Evolutionary conservation across 2,888 invertebrate genomes (phyloP).

Genomic region (Temnothorax ravouxi): DNA sequence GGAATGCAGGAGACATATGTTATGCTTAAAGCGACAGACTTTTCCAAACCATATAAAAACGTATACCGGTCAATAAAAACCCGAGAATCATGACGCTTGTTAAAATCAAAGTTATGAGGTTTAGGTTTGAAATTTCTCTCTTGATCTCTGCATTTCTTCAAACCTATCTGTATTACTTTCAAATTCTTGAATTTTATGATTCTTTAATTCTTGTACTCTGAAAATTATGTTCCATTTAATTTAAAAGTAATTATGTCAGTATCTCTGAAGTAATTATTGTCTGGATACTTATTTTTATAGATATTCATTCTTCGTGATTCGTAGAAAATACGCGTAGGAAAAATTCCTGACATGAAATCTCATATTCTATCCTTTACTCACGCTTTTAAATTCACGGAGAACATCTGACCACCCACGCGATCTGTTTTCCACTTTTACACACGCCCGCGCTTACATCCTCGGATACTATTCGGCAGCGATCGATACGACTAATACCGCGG

Average conservation of each 20-base stretch:
- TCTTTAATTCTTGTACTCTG: not conserved
- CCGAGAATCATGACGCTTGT: not conserved
- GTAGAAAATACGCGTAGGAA: not conserved
- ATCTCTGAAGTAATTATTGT: not conserved
- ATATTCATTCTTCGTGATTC: not conserved
- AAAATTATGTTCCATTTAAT: not conserved
- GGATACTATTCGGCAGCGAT: not conserved
- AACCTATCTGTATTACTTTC: not conserved
- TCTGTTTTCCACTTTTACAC: not conserved
- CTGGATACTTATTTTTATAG: not conserved
- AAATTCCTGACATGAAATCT: not conserved
- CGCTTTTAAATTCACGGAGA: not conserved
- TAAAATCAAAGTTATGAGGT: not conserved
- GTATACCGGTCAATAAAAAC: not conserved
- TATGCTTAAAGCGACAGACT: slow-evolving; percentile 23
- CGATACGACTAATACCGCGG: slow-evolving; percentile 10
- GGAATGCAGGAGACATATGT: slow-evolving; percentile 28
- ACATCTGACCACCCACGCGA: not conserved
- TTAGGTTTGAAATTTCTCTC: not conserved
- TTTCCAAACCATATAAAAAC: slow-evolving; percentile 24
- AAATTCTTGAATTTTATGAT: not conserved
- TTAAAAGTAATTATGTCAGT: not conserved
- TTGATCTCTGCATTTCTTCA: not conserved
- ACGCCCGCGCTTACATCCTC: not conserved
- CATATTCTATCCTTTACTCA: not conserved